Conservation (phyloP, 2,113 vertebrate genomes). For the Lampris megalopsis region DNA sequence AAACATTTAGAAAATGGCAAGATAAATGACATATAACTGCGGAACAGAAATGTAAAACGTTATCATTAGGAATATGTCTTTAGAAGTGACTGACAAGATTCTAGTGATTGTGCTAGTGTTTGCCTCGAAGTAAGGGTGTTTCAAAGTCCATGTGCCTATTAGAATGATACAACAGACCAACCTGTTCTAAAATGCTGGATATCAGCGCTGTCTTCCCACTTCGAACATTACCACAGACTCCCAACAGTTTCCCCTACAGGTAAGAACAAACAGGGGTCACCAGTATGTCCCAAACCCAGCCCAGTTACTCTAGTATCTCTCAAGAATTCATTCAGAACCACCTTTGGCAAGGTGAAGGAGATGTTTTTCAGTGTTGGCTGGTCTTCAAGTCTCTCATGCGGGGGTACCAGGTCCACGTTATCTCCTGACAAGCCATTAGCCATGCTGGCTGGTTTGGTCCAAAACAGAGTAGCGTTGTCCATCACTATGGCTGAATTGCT, state of each 20-base stretch:
- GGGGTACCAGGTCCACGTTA: neutral
- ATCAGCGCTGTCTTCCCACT: slow-evolving; percentile 89
- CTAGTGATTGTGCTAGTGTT: too few relatives aligned
- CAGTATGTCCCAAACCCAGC: neutral
- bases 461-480: slow-evolving; percentile 84
- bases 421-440: slow-evolving; percentile 7
- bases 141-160: neutral
- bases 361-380: slow-evolving; percentile 75
- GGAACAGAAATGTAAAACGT: too few relatives aligned
- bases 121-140: neutral
- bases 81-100: too few relatives aligned
- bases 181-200: slow-evolving; percentile 87
- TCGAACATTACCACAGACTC: slow-evolving; percentile 88
- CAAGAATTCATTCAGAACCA: slow-evolving; percentile 36
- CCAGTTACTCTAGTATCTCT: rapidly evolving
- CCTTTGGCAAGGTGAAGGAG: slow-evolving; percentile 84
- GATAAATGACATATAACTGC: neutral
- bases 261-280: slow-evolving; percentile 8
- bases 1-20: neutral
- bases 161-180: slow-evolving; percentile 42
- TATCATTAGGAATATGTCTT: too few relatives aligned
- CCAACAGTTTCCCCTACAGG: slow-evolving; percentile 84
- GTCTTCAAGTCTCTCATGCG: slow-evolving; percentile 1
- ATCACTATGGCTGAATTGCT: slow-evolving; percentile 78
- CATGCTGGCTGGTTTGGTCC: slow-evolving; percentile 58